A percentile compares a stretch with the other conserved stretches of the same genome.
Evolutionary conservation across 2,797 vertebrate species (phyloP).

Genomic region (Rhinichthys osculus): DNA sequence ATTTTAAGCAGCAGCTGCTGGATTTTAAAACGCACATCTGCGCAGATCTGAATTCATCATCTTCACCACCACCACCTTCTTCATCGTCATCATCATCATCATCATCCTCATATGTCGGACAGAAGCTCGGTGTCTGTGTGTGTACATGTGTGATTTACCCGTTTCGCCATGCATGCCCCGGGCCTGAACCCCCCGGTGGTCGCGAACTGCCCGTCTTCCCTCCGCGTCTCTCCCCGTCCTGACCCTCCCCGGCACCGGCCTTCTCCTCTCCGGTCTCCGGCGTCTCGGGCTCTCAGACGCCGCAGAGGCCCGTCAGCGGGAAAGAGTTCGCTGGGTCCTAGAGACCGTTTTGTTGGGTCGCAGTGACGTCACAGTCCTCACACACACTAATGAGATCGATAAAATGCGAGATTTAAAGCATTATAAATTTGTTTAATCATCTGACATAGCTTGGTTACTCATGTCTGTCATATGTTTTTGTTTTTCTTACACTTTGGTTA

Average conservation of each 20-base stretch:
- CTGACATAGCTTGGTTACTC: neutral
- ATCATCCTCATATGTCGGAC: slow-evolving; percentile 18
- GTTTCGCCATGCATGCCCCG: slow-evolving; percentile 64
- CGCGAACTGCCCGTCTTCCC: slow-evolving; percentile 70
- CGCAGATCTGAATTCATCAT: slow-evolving; percentile 46
- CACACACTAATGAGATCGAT: neutral
- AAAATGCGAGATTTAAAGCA: neutral
- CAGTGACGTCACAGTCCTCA: slow-evolving; percentile 41
- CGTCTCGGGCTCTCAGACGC: slow-evolving; percentile 61
- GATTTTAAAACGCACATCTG: slow-evolving; percentile 53
- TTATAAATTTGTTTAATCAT: neutral
- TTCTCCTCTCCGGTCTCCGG: slow-evolving; percentile 67
- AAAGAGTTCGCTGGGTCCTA: slow-evolving; percentile 65
- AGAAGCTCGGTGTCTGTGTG: slow-evolving; percentile 37
- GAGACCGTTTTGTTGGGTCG: slow-evolving; percentile 1
- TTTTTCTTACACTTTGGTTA: too few species aligned
- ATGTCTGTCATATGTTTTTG: neutral
- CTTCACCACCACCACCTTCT: neutral
- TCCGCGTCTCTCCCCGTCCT: slow-evolving; percentile 71
- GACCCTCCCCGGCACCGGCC: slow-evolving; percentile 63
- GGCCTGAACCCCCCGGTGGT: slow-evolving; percentile 68
- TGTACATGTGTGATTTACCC: slow-evolving; percentile 61
- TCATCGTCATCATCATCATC: slow-evolving; percentile 16
- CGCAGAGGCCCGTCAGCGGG: slow-evolving; percentile 62
- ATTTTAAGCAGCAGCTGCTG: slow-evolving; percentile 51